Evolutionary conservation across 2,797 vertebrate genomes (phyloP).

Genomic region (Cygnus olor): DNA sequence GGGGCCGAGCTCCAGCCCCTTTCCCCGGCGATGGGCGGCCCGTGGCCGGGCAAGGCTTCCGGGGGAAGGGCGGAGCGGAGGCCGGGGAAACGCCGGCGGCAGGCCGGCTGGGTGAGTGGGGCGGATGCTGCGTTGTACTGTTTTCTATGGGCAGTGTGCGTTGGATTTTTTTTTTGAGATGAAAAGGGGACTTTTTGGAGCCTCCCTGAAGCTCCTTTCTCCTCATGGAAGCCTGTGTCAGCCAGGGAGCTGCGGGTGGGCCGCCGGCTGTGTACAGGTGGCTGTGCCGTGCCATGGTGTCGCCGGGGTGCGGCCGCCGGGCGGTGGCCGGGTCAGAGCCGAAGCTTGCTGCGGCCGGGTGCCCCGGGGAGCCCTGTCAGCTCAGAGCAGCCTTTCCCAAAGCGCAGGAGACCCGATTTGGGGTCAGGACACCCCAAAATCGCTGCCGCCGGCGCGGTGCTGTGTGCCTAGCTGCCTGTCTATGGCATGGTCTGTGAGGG

Average conservation of each 20-base stretch:
- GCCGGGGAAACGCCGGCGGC: background rate
- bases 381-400: background rate
- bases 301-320: background rate
- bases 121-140: fast-evolving
- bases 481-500: too few relatives aligned
- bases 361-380: background rate
- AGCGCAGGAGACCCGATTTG: fast-evolving
- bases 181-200: too few relatives aligned
- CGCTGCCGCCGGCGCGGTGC: background rate
- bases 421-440: background rate
- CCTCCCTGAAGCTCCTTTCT: too few relatives aligned
- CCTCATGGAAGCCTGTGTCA: background rate
- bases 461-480: too few relatives aligned
- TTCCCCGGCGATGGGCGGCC: background rate
- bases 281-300: too few relatives aligned
- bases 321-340: background rate
- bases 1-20: fast-evolving
- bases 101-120: background rate
- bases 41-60: background rate
- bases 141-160: background rate
- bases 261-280: too few relatives aligned
- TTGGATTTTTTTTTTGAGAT: background rate
- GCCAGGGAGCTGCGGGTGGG: fast-evolving
- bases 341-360: background rate
- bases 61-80: background rate